phyloP scores from a whole-genome alignment of 2,797 vertebrate species.

The Carcharodon carcharias region DNA sequence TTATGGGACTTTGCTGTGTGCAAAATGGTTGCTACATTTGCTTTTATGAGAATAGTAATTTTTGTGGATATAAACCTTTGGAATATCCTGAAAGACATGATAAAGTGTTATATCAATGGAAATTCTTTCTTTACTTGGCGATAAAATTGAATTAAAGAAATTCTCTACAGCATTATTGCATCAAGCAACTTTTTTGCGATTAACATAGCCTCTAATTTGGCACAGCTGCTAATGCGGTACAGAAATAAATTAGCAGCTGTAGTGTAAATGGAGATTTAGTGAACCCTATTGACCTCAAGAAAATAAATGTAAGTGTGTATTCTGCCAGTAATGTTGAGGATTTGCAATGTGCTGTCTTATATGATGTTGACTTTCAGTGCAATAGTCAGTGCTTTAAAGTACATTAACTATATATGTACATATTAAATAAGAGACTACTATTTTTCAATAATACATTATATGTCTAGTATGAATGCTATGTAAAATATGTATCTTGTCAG shows the following conservation, averaged over 20 bases:
- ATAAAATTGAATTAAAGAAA: neutral
- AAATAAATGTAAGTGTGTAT: constrained; percentile 6
- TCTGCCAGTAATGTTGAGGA: neutral
- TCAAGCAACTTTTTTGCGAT: constrained; percentile 14
- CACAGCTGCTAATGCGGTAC: constrained; percentile 27
- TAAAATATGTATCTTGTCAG: neutral
- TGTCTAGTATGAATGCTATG: neutral
- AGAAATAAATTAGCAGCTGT: constrained; percentile 36
- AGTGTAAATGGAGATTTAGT: constrained; percentile 23
- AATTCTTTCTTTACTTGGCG: neutral
- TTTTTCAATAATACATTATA: neutral
- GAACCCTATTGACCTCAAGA: neutral
- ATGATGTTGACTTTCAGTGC: neutral
- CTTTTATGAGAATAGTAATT: neutral
- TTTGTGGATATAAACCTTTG: neutral
- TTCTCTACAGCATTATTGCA: neutral
- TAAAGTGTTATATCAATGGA: neutral
- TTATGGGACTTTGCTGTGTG: neutral
- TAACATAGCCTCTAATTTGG: constrained; percentile 27
- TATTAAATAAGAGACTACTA: neutral
- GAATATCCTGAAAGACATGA: neutral
- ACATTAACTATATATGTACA: neutral
- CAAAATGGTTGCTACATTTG: neutral
- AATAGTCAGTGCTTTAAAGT: neutral
- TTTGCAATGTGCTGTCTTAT: neutral